Conservation (phyloP, 2,888 invertebrate genomes). For the Tortrix viridana region DNA sequence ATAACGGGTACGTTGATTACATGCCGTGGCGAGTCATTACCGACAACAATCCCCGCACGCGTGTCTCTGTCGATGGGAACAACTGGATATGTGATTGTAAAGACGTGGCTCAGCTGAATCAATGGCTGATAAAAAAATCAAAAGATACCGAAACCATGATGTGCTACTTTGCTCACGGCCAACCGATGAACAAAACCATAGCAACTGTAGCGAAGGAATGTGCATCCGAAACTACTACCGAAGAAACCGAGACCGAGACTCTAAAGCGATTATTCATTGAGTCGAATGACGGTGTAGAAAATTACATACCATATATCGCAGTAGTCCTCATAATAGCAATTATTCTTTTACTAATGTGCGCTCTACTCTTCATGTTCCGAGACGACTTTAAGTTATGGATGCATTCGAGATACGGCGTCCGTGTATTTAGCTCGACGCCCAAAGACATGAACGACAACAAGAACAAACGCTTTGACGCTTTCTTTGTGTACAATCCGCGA, state of each 20-base stretch:
- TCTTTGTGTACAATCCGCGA: slow-evolving; percentile 92
- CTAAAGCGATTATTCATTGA: slow-evolving; percentile 85
- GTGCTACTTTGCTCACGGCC: slow-evolving; percentile 85
- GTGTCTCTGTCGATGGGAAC: slow-evolving; percentile 90
- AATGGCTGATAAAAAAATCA: slow-evolving; percentile 88
- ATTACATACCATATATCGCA: slow-evolving; percentile 90
- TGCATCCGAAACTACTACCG: slow-evolving; percentile 86
- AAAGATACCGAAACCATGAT: slow-evolving; percentile 87
- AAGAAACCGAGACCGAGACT: slow-evolving; percentile 84
- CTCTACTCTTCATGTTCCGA: slow-evolving; percentile 89
- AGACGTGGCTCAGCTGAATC: slow-evolving; percentile 87
- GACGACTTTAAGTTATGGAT: slow-evolving; percentile 92
- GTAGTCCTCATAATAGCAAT: slow-evolving; percentile 88
- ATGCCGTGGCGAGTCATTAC: slow-evolving; percentile 89
- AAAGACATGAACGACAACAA: slow-evolving; percentile 82
- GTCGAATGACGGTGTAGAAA: slow-evolving; percentile 86
- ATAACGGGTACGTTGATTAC: slow-evolving; percentile 91
- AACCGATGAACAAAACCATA: slow-evolving; percentile 79
- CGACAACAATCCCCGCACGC: slow-evolving; percentile 87
- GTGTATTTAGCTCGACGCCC: slow-evolving; percentile 87
- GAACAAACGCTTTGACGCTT: slow-evolving; percentile 93
- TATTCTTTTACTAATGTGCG: slow-evolving; percentile 87
- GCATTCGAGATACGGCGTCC: slow-evolving; percentile 90
- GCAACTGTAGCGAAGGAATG: slow-evolving; percentile 81
- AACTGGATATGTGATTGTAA: slow-evolving; percentile 93